Evolutionary conservation across 2,888 invertebrate species (phyloP).

Genomic region (Ectobius pallidus): DNA sequence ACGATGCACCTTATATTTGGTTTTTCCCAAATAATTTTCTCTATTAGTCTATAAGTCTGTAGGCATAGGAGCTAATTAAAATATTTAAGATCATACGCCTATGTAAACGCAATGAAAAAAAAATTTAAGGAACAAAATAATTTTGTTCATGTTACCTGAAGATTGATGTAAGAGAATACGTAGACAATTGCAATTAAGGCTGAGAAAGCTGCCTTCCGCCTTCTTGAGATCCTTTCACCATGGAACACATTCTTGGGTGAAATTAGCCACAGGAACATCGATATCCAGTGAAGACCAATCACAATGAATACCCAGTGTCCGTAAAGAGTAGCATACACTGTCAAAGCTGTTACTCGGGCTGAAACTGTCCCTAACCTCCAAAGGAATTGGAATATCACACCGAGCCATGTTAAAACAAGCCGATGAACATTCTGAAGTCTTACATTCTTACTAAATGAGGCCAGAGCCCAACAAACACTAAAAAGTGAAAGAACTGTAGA

Average conservation of each 20-base stretch:
- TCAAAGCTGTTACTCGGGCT: slow-evolving; percentile 79
- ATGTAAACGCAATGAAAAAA: no score
- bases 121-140: no score
- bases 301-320: slow-evolving; percentile 81
- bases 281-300: slow-evolving; percentile 83
- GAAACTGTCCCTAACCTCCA: slow-evolving; percentile 84
- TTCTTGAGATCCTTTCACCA: slow-evolving; percentile 74
- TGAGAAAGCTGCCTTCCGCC: slow-evolving; percentile 70
- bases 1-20: no score
- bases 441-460: slow-evolving; percentile 89
- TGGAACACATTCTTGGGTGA: slow-evolving; percentile 85
- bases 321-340: slow-evolving; percentile 83
- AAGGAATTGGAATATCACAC: slow-evolving; percentile 75
- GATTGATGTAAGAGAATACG: slow-evolving; percentile 85
- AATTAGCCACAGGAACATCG: slow-evolving; percentile 88
- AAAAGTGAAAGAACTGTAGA: slow-evolving; percentile 82
- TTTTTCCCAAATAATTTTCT: no score
- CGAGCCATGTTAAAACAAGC: slow-evolving; percentile 82
- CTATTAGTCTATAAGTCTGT: no score
- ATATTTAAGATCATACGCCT: no score
- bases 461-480: slow-evolving; percentile 89
- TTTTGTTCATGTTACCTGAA: slow-evolving; percentile 61
- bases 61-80: no score
- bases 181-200: slow-evolving; percentile 83
- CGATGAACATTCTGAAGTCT: slow-evolving; percentile 81